Conservation (phyloP, 2,888 invertebrate genomes). For the Chirona hameri region DNA sequence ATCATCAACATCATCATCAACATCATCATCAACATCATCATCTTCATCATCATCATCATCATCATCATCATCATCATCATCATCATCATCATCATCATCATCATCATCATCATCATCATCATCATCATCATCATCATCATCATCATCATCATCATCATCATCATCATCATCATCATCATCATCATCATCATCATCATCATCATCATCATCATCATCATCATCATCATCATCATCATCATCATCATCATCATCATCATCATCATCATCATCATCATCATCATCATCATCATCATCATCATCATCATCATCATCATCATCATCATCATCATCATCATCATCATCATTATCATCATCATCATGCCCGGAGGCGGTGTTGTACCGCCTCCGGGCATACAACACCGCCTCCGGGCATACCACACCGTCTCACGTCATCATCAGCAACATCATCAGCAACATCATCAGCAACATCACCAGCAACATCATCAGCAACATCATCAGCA, state of each 20-base stretch:
- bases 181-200: slow-evolving; percentile 22
- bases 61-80: slow-evolving; percentile 22
- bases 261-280: slow-evolving; percentile 22
- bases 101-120: neutral
- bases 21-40: slow-evolving; percentile 11
- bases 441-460: too few species aligned
- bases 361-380: too few species aligned
- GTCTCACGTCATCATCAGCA: too few species aligned
- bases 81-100: neutral
- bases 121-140: slow-evolving; percentile 22
- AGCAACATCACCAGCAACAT: too few species aligned
- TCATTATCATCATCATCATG: slow-evolving; percentile 1
- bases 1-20: slow-evolving; percentile 6
- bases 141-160: slow-evolving; percentile 22
- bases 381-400: too few species aligned
- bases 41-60: slow-evolving; percentile 11
- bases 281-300: slow-evolving; percentile 22
- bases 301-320: slow-evolving; percentile 22
- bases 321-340: slow-evolving; percentile 22
- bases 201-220: slow-evolving; percentile 22
- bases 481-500: too few species aligned
- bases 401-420: too few species aligned
- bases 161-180: slow-evolving; percentile 22
- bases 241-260: slow-evolving; percentile 22
- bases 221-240: slow-evolving; percentile 22